phyloP scores from a whole-genome alignment of 2,113 vertebrate genomes.

The Lepidothrix coronata region DNA sequence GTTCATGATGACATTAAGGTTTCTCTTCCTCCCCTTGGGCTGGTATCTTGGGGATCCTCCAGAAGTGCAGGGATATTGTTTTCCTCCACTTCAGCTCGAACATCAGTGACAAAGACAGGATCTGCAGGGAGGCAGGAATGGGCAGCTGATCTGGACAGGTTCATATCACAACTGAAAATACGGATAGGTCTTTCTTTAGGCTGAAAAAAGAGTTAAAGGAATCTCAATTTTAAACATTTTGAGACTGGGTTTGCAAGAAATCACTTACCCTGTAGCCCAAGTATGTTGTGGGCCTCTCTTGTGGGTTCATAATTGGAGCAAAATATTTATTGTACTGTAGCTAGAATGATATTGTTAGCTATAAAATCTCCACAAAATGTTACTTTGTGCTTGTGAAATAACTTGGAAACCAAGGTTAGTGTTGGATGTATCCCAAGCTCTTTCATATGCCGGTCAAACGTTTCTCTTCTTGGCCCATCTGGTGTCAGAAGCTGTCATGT shows the following conservation, averaged over 20 bases:
- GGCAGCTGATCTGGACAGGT: neutral
- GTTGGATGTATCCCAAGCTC: constrained; percentile 33
- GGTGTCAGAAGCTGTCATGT: constrained; percentile 46
- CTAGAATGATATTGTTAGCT: neutral
- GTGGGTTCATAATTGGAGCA: neutral
- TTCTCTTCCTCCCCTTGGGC: neutral
- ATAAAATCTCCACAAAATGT: constrained; percentile 32
- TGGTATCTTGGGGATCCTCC: neutral
- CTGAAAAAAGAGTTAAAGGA: neutral
- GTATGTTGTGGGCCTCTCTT: neutral
- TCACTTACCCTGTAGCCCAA: neutral
- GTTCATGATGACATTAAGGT: neutral
- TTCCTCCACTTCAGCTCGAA: accelerated
- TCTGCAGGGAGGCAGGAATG: neutral
- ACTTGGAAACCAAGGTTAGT: constrained; percentile 43
- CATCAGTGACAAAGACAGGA: neutral
- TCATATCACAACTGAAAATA: neutral
- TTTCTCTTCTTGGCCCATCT: constrained; percentile 45
- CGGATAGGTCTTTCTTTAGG: neutral
- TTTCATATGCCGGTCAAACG: neutral
- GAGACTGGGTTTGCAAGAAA: neutral
- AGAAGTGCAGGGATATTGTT: neutral
- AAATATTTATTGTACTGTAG: constrained; percentile 33
- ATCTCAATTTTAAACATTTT: neutral
- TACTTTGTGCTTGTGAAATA: constrained; percentile 43